These are phyloP conservation scores for Nasonovia ribisnigri DNA, from an alignment of 2,888 invertebrate genomes.

Conservation along the genomic window DNA sequence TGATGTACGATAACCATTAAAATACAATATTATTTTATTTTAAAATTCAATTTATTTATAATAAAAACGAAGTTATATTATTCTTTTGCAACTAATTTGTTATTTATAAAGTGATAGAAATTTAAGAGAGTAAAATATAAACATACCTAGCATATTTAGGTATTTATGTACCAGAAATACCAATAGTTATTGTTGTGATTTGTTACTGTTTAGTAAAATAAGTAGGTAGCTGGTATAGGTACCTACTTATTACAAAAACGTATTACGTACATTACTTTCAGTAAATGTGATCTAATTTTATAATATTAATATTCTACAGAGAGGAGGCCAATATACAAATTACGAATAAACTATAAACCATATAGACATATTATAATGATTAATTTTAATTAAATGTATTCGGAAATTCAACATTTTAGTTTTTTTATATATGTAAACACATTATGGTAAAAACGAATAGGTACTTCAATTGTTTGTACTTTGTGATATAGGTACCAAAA, in stretches of 20 bases:
- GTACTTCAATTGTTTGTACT: background rate
- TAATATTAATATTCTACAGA: background rate
- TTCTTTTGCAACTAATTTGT: background rate
- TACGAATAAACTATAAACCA: background rate
- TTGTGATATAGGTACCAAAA: background rate
- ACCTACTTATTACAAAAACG: background rate
- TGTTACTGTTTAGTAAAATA: background rate
- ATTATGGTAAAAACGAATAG: background rate
- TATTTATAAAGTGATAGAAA: background rate
- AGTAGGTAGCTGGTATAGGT: too few species aligned
- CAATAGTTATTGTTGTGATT: background rate
- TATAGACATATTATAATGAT: background rate
- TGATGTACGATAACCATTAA: background rate
- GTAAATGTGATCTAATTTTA: background rate
- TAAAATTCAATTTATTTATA: conserved; percentile 3
- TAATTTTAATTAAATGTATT: background rate
- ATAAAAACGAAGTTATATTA: background rate
- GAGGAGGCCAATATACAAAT: background rate
- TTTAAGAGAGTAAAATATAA: background rate
- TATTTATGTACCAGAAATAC: background rate
- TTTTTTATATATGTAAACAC: background rate
- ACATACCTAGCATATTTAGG: background rate
- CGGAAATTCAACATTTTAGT: background rate
- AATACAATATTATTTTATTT: conserved; percentile 8
- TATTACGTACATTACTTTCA: background rate